A percentile compares a stretch with the other conserved stretches of the same genome.
These are phyloP conservation scores for Malacosoma neustria DNA, from an alignment of 2,888 invertebrate genomes.

Conservation along the genomic window DNA sequence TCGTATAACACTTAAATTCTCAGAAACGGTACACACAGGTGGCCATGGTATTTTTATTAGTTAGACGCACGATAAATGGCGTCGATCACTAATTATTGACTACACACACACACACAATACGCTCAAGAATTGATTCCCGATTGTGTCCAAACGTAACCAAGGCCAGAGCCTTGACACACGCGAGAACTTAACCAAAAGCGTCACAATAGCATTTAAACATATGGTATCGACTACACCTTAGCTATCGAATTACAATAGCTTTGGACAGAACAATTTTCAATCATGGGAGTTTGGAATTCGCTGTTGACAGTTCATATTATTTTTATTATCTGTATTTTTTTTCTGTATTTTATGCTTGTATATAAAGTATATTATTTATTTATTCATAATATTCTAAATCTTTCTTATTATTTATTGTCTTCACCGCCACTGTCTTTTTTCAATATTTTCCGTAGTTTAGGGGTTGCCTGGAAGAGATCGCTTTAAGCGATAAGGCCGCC, in stretches of 20 bases:
- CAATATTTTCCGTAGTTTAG: too few relatives aligned
- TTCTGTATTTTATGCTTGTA: too few relatives aligned
- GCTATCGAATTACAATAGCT: conserved; percentile 18
- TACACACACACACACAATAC: conserved; percentile 17
- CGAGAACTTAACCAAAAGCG: conserved; percentile 28
- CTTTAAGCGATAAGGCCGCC: too few relatives aligned
- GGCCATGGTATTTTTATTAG: background rate
- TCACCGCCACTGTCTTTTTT: too few relatives aligned
- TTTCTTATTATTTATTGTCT: too few relatives aligned
- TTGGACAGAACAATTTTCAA: conserved; percentile 8
- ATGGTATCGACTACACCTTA: conserved; percentile 10
- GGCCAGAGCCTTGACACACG: conserved; percentile 43
- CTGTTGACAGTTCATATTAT: background rate
- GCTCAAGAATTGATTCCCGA: conserved; percentile 32
- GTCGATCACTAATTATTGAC: conserved; percentile 12
- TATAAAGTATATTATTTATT: too few relatives aligned
- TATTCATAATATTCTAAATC: too few relatives aligned
- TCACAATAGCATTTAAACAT: conserved; percentile 27
- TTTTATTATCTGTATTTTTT: too few relatives aligned
- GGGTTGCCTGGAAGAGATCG: too few relatives aligned
- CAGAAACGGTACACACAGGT: background rate
- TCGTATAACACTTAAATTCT: background rate
- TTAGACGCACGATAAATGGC: background rate
- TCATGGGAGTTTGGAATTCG: background rate
- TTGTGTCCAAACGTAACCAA: conserved; percentile 34